phyloP scores from a whole-genome alignment of 2,113 vertebrate genomes.

The Camelus bactrianus region DNA sequence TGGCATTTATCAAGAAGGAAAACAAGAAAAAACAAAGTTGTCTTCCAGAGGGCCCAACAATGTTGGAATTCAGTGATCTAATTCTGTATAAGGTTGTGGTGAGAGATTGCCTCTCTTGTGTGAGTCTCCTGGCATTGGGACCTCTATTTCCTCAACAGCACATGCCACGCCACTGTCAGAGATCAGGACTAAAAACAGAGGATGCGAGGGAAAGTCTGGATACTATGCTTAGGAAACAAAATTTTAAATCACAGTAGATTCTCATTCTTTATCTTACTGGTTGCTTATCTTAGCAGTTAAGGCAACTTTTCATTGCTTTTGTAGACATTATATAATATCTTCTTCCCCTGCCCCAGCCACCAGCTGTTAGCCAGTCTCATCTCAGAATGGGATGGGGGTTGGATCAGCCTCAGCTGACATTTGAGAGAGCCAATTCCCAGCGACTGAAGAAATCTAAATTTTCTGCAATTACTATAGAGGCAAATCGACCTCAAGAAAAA shows the following conservation, averaged over 20 bases:
- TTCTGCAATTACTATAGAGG: neutral
- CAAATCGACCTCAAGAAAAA: neutral
- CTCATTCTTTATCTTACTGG: constrained; percentile 32
- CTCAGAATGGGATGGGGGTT: neutral
- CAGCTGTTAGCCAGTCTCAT: constrained; percentile 25
- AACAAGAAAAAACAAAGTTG: constrained; percentile 6
- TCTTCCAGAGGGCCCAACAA: constrained; percentile 37
- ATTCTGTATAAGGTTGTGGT: neutral
- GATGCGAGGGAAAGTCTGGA: neutral
- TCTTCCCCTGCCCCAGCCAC: neutral
- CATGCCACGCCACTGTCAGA: neutral
- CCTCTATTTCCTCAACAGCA: neutral
- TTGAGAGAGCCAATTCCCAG: neutral
- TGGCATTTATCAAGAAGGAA: constrained; percentile 55
- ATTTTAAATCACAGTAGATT: constrained; percentile 12
- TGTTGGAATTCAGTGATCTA: constrained; percentile 74
- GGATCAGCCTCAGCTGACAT: neutral
- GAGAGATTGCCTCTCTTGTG: neutral
- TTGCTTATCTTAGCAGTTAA: constrained; percentile 39
- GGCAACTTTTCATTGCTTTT: constrained; percentile 56
- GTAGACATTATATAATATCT: constrained; percentile 69
- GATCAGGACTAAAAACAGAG: neutral
- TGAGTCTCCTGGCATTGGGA: neutral
- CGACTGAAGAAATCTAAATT: neutral
- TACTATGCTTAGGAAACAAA: neutral